phyloP scores from a whole-genome alignment of 2,888 invertebrate species.

The Brachypalpus laphriformis region DNA sequence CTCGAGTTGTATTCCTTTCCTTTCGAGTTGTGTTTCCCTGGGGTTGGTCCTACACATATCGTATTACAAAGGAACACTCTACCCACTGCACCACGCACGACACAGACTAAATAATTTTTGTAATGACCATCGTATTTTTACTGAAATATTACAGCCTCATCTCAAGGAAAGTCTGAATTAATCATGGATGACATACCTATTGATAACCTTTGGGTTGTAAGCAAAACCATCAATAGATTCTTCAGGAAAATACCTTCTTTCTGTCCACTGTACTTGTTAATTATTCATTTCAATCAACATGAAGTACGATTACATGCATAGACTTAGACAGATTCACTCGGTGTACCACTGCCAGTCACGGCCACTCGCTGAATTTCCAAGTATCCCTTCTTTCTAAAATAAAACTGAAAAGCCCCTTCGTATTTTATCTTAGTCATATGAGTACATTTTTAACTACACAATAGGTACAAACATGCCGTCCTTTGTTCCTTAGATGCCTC shows the following conservation, averaged over 20 bases:
- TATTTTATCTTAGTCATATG: not conserved
- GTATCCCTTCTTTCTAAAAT: not conserved
- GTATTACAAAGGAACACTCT: too few relatives aligned
- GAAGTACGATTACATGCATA: not conserved
- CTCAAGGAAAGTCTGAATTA: too few relatives aligned
- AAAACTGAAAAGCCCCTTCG: not conserved
- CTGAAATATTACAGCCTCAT: too few relatives aligned
- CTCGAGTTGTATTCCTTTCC: too few relatives aligned
- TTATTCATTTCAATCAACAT: not conserved
- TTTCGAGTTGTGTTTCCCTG: too few relatives aligned
- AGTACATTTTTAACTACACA: slow-evolving; percentile 7
- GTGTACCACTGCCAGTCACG: not conserved
- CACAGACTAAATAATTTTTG: too few relatives aligned
- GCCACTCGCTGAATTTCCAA: too few relatives aligned
- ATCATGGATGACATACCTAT: too few relatives aligned
- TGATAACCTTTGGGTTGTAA: too few relatives aligned
- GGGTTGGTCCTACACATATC: too few relatives aligned
- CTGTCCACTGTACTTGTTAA: not conserved
- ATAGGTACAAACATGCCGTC: slow-evolving; percentile 6
- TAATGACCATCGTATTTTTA: too few relatives aligned
- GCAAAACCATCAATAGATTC: not conserved
- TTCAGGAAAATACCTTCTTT: not conserved
- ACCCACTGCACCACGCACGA: too few relatives aligned
- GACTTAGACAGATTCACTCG: not conserved
- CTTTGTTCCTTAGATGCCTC: slow-evolving; percentile 22